These are phyloP conservation scores for Platalea minor DNA, from an alignment of 2,797 vertebrate genomes.

Conservation along the genomic window DNA sequence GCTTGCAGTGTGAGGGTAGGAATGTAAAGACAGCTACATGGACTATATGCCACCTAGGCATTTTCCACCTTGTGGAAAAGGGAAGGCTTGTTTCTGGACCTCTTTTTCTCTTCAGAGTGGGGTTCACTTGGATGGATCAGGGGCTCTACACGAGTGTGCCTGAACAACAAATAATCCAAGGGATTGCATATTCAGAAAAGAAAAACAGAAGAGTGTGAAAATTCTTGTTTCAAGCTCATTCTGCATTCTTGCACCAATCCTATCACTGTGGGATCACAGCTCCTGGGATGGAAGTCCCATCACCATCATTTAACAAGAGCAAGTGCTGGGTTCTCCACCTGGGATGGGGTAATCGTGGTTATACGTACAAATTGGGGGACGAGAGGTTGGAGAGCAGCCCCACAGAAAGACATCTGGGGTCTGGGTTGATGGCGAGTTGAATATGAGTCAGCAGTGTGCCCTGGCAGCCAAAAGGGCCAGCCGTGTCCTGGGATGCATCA, in stretches of 20 bases:
- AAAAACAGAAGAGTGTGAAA: not conserved
- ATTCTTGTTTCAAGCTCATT: not conserved
- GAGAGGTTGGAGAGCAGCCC: not conserved
- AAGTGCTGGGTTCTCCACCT: not conserved
- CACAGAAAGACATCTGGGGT: not conserved
- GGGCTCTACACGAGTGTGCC: not conserved
- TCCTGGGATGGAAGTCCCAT: not conserved
- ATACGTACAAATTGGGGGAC: not conserved
- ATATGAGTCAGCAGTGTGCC: not conserved
- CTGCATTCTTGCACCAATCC: not conserved
- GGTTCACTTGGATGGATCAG: not conserved
- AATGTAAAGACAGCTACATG: not conserved
- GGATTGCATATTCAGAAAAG: not conserved
- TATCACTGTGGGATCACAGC: not conserved
- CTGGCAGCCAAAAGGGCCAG: not conserved
- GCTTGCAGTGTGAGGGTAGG: not conserved
- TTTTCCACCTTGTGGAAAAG: not conserved
- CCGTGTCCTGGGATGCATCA: not conserved
- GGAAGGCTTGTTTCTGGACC: not conserved
- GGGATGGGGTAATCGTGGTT: not conserved
- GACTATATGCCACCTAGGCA: not conserved
- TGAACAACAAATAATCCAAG: not conserved
- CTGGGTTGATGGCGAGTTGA: not conserved
- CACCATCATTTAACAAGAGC: not conserved
- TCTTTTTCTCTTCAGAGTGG: not conserved